phyloP scores from a whole-genome alignment of 2,113 vertebrate genomes.

The Xiphophorus couchianus region DNA sequence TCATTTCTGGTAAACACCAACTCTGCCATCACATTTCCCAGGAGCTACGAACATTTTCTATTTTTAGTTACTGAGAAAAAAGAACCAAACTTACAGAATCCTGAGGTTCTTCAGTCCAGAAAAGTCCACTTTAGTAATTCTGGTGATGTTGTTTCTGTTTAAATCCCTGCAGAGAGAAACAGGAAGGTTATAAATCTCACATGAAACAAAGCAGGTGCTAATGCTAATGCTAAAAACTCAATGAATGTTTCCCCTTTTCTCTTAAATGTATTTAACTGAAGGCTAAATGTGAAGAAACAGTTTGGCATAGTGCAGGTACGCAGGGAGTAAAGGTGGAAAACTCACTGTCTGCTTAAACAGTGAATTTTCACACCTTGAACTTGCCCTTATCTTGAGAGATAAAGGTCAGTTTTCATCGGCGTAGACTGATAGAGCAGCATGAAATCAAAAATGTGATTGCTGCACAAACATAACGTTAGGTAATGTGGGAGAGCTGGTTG shows the following conservation, averaged over 20 bases:
- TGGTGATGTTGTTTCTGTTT: constrained; percentile 96
- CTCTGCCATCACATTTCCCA: background rate
- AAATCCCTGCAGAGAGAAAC: constrained; percentile 84
- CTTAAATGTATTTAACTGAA: no score
- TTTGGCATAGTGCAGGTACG: no score
- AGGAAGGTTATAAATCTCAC: constrained; percentile 3
- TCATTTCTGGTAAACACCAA: background rate
- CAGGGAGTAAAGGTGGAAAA: no score
- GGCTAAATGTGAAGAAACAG: no score
- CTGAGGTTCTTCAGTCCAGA: constrained; percentile 94
- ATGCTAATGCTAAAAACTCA: no score
- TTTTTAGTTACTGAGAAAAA: background rate
- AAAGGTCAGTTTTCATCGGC: background rate
- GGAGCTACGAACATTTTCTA: background rate
- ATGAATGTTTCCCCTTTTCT: no score
- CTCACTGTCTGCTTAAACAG: no score
- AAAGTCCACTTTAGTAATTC: constrained; percentile 95
- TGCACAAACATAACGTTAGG: background rate
- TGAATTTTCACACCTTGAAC: no score
- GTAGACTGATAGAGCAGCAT: background rate
- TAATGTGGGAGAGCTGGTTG: no score
- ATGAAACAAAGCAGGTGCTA: background rate
- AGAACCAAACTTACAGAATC: constrained; percentile 88
- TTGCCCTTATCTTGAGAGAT: no score
- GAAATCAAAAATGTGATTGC: background rate